These are phyloP conservation scores for Tiliqua scincoides DNA, from an alignment of 2,113 vertebrate species.

Conservation along the genomic window DNA sequence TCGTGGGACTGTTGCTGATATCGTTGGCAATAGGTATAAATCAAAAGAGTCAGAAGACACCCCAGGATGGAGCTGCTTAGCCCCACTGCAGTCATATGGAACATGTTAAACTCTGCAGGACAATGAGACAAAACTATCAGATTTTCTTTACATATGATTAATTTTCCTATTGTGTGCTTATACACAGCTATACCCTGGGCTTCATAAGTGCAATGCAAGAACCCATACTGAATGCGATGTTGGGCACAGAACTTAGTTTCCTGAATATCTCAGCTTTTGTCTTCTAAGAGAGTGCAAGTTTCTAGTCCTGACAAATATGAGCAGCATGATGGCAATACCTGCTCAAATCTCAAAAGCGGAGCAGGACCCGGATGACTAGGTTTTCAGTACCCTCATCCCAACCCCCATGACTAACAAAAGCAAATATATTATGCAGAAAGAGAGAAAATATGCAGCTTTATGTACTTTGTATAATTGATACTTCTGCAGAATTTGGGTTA, in stretches of 20 bases:
- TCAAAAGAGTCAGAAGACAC: constrained; percentile 92
- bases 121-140: background rate
- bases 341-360: background rate
- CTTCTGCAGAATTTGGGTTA: too few relatives aligned
- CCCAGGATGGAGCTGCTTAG: constrained; percentile 96
- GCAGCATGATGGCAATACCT: background rate
- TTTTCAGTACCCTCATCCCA: too few relatives aligned
- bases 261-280: background rate
- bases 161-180: background rate
- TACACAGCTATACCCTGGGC: background rate
- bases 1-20: constrained; percentile 96
- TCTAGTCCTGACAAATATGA: background rate
- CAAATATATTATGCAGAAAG: too few relatives aligned
- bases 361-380: too few relatives aligned
- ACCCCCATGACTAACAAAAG: too few relatives aligned
- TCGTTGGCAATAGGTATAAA: constrained; percentile 95
- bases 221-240: background rate
- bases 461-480: too few relatives aligned
- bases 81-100: constrained; percentile 97
- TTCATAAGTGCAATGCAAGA: background rate
- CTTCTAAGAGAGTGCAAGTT: background rate
- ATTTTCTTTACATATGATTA: background rate
- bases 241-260: background rate
- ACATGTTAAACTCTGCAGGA: constrained; percentile 91
- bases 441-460: too few relatives aligned